phyloP scores from a whole-genome alignment of 2,113 vertebrate species.

The Ramphastos sulfuratus region DNA sequence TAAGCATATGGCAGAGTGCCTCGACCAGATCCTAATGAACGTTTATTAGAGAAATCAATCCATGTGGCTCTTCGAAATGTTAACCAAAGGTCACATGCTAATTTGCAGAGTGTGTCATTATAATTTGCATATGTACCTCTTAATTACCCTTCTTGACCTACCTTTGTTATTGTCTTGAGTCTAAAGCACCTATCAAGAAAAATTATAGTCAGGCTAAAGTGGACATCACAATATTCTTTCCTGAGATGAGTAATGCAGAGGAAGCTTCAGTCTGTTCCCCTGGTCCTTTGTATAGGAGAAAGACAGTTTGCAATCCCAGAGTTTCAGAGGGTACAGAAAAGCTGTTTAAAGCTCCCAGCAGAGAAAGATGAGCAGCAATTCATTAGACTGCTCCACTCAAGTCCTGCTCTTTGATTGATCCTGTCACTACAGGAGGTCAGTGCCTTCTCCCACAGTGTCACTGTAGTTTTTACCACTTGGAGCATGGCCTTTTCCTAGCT shows the following conservation, averaged over 20 bases:
- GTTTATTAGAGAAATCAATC: neutral
- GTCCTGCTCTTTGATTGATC: neutral
- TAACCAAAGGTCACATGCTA: neutral
- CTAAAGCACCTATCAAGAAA: neutral
- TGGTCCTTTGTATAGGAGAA: accelerated
- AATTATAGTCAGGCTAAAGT: neutral
- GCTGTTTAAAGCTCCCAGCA: neutral
- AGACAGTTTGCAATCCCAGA: neutral
- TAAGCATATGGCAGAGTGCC: neutral
- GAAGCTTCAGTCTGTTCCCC: neutral
- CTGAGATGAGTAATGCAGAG: neutral
- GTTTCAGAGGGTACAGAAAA: neutral
- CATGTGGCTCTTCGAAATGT: neutral
- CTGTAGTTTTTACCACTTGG: accelerated
- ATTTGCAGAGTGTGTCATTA: neutral
- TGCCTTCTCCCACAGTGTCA: accelerated
- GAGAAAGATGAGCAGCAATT: neutral
- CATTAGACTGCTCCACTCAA: accelerated
- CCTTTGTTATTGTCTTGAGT: neutral
- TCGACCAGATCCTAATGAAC: neutral
- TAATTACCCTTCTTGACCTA: neutral
- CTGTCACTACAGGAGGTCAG: accelerated
- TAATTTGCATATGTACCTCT: neutral
- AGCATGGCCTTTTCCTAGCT: neutral
- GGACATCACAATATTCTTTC: neutral